Conservation (phyloP, 2,888 invertebrate genomes). For the Euclidia mi region DNA sequence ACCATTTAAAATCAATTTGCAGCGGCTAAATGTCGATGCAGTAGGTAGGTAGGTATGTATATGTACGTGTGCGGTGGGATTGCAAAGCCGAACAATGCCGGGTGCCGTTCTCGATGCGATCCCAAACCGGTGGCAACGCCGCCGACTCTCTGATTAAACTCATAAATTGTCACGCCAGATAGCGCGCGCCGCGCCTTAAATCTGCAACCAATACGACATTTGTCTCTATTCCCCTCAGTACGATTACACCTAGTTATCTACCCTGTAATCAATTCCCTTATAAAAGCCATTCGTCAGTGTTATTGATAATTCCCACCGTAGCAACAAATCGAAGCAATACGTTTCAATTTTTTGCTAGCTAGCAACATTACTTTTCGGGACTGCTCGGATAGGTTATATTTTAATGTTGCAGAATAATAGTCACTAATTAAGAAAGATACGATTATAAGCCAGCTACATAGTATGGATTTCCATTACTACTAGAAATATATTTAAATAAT, state of each 20-base stretch:
- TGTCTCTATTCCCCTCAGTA: conserved; percentile 81
- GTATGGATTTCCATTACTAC: too few species aligned
- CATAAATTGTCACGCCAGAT: conserved; percentile 87
- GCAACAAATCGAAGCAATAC: conserved; percentile 29
- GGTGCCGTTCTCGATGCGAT: conserved; percentile 47
- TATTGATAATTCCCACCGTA: conserved; percentile 58
- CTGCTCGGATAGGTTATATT: not conserved
- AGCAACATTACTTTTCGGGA: conserved; percentile 27
- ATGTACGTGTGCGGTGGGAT: conserved; percentile 36
- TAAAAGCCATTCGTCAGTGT: conserved; percentile 60
- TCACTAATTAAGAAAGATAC: too few species aligned
- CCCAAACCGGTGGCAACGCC: conserved; percentile 54
- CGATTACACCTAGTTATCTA: conserved; percentile 72
- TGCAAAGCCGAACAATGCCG: conserved; percentile 45
- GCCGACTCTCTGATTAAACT: conserved; percentile 82
- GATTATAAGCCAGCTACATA: too few species aligned
- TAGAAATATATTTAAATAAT: too few species aligned
- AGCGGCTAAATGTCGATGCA: conserved; percentile 52
- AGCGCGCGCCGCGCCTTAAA: conserved; percentile 83
- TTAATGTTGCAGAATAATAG: too few species aligned
- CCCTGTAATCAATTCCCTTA: conserved; percentile 61
- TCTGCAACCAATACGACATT: conserved; percentile 86
- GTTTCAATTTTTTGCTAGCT: too few species aligned
- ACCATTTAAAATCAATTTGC: conserved; percentile 54
- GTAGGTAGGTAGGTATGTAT: conserved; percentile 40